phyloP scores from a whole-genome alignment of 2,797 vertebrate genomes.

The Danio kyathit region DNA sequence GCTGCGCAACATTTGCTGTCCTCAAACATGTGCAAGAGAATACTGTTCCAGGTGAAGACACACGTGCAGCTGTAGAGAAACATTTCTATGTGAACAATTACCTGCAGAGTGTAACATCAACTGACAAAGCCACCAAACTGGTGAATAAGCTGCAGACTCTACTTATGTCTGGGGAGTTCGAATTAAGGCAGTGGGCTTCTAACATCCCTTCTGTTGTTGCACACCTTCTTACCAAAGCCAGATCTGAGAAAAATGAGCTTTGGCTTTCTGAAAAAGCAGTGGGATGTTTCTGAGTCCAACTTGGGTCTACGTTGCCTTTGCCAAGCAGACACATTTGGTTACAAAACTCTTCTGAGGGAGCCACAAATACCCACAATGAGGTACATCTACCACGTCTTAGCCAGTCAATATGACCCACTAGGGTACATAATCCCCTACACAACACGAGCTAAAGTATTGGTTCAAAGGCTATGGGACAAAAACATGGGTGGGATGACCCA shows the following conservation, averaged over 20 bases:
- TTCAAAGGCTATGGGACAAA: constrained; percentile 37
- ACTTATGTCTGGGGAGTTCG: background rate
- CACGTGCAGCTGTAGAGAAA: background rate
- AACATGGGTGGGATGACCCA: constrained; percentile 34
- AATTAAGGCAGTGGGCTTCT: constrained; percentile 40
- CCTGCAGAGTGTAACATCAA: constrained; percentile 13
- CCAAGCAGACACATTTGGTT: background rate
- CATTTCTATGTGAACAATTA: constrained; percentile 44
- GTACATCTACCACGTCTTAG: constrained; percentile 25
- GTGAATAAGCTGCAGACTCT: constrained; percentile 7
- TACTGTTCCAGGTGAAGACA: background rate
- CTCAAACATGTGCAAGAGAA: constrained; percentile 3
- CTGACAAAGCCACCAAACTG: background rate
- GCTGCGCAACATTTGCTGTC: constrained; percentile 14
- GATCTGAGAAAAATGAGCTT: constrained; percentile 5
- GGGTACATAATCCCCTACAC: constrained; percentile 12
- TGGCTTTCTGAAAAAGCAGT: constrained; percentile 13
- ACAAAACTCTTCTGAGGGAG: background rate
- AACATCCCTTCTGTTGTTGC: constrained; percentile 1
- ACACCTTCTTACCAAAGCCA: constrained; percentile 3
- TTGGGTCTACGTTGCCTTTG: constrained; percentile 25
- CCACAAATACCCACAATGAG: background rate
- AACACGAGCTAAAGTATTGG: background rate
- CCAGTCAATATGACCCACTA: background rate
- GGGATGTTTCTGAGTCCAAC: background rate